Base-by-base conservation (phyloP, 2,888 invertebrate genomes). In the Melinopterus prodromus region DNA sequence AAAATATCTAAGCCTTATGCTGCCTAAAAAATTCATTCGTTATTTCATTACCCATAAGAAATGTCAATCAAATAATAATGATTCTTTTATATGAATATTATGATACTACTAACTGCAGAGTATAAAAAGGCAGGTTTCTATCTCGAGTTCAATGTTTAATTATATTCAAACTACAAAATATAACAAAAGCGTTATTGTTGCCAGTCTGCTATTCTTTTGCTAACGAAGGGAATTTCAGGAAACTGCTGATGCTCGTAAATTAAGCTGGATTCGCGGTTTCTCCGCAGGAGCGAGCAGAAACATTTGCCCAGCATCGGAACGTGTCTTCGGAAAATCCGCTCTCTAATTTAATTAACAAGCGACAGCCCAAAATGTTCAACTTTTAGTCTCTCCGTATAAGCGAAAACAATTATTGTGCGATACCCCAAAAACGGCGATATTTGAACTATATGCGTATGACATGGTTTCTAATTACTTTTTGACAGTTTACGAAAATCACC, bases 401-500 rank as follows among this genome's bases (percentile, higher is more conserved):
- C 53, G 12, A 53, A 53, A 53, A 53, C 9, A 7, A 53, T 3
- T 53, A 3, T 53, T 53, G 53, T 9, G 53, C 53, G 53, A 53
- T 53, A 53, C 5, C 9, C 53, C 7, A 12, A 53, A n/a, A 53
- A 53, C 53, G 12, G 12, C 12, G 53, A 53, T 12, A 9, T 53
- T 53, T 1, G 7, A 53, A 53, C 53, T 53, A 53, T 53, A 53
- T 53, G 53, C 53, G 53, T 53, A 53, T 53, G 53, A 53, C 53
- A 53, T 53, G 53, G 26, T 26, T 53, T 53, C 9, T 9, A 1
- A 53, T 53, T 53, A 6, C 3, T 53, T 53, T 53, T 1, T 53
- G 53, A 53, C 53, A 53, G 53, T 53, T 53, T 53, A 53, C 53
- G 53, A 53, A n/a, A n/a, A n/a, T n/a, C n/a, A n/a, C n/a, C n/a